phyloP scores from a whole-genome alignment of 2,888 invertebrate genomes.

The Ctenicera cuprea region DNA sequence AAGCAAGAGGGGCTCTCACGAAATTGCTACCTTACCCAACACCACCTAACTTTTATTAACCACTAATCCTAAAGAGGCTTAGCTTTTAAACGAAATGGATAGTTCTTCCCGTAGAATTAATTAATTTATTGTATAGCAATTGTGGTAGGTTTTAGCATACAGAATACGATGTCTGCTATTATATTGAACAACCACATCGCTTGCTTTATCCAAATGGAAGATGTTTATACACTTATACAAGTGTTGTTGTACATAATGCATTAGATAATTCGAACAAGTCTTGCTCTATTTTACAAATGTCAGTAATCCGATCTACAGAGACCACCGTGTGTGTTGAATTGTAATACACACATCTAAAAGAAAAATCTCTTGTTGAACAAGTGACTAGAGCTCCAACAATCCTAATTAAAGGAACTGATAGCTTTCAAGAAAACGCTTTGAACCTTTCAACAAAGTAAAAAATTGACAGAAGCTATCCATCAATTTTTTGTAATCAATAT shows the following conservation, averaged over 20 bases:
- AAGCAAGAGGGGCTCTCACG: neutral
- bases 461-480: neutral
- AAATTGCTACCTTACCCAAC: conserved; percentile 22
- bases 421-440: neutral
- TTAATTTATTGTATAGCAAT: conserved; percentile 35
- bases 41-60: conserved; percentile 21
- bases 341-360: conserved; percentile 34
- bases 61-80: conserved; percentile 38
- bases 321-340: conserved; percentile 42
- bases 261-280: conserved; percentile 49
- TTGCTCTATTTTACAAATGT: conserved; percentile 51
- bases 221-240: conserved; percentile 46
- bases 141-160: neutral
- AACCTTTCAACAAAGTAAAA: neutral
- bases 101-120: conserved; percentile 14
- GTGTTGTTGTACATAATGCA: conserved; percentile 51
- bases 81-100: conserved; percentile 34
- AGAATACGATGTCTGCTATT: conserved; percentile 5
- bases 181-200: neutral
- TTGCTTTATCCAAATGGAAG: conserved; percentile 46
- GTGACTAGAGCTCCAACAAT: conserved; percentile 37
- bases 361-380: conserved; percentile 38
- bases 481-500: neutral
- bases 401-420: conserved; percentile 27
- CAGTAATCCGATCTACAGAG: conserved; percentile 43